phyloP scores from a whole-genome alignment of 2,888 invertebrate genomes.

The Anodontia alba region DNA sequence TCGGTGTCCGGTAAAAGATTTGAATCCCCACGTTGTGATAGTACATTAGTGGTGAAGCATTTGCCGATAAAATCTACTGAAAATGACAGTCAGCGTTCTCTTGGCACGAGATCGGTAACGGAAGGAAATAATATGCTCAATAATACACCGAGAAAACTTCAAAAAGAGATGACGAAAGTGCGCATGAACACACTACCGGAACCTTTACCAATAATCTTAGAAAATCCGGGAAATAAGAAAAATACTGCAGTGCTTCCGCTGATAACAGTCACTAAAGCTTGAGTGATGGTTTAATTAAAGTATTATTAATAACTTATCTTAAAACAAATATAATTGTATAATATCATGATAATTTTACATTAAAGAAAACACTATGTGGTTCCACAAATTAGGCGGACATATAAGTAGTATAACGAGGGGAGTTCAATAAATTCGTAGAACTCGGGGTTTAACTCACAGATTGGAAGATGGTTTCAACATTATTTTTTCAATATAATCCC shows the following conservation, averaged over 20 bases:
- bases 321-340: too few species aligned
- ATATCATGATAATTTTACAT: too few species aligned
- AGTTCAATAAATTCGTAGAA: too few species aligned
- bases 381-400: too few species aligned
- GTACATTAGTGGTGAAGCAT: neutral
- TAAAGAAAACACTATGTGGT: too few species aligned
- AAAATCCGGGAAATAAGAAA: neutral
- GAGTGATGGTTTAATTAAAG: too few species aligned
- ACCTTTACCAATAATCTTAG: slow-evolving; percentile 1
- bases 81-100: neutral
- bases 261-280: neutral
- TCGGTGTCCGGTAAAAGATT: neutral
- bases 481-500: too few species aligned
- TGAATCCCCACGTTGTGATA: too few species aligned
- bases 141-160: neutral
- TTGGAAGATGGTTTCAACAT: too few species aligned
- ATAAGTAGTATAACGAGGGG: too few species aligned
- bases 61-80: neutral
- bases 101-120: neutral
- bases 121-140: neutral
- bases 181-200: neutral
- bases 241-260: neutral
- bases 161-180: slow-evolving; percentile 1
- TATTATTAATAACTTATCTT: too few species aligned
- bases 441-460: too few species aligned